Percentiles rank a stretch among this genome's conserved stretches.
Conservation (phyloP, 2,113 vertebrate genomes). For the Hemicordylus capensis region DNA sequence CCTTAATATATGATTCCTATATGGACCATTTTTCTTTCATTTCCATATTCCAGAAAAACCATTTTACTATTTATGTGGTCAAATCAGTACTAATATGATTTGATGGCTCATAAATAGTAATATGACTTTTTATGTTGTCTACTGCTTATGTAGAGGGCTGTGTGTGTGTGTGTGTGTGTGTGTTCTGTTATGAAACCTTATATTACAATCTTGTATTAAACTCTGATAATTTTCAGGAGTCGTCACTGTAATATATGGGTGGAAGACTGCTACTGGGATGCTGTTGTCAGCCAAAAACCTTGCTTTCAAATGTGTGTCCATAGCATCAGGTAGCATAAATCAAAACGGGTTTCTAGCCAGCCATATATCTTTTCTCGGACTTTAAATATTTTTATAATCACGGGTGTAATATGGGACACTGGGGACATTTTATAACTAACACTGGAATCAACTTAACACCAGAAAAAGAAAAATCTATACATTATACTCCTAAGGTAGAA, state of each 20-base stretch:
- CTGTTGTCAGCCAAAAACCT: slow-evolving; percentile 71
- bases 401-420: slow-evolving; percentile 38
- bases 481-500: neutral
- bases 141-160: slow-evolving; percentile 58
- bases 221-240: slow-evolving; percentile 62
- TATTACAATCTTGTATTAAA: slow-evolving; percentile 57
- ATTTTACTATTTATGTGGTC: slow-evolving; percentile 73
- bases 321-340: slow-evolving; percentile 64
- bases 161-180: neutral
- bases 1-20: slow-evolving; percentile 68
- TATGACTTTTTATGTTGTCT: slow-evolving; percentile 65
- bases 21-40: slow-evolving; percentile 74
- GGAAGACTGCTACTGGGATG: slow-evolving; percentile 65
- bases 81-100: slow-evolving; percentile 60
- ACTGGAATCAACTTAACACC: slow-evolving; percentile 46
- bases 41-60: slow-evolving; percentile 74
- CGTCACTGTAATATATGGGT: slow-evolving; percentile 61
- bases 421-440: slow-evolving; percentile 45
- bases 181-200: slow-evolving; percentile 59
- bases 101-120: slow-evolving; percentile 71
- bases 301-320: slow-evolving; percentile 68
- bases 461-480: neutral
- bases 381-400: slow-evolving; percentile 78
- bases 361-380: slow-evolving; percentile 69
- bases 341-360: slow-evolving; percentile 60